Evolutionary conservation across 2,113 vertebrate genomes (phyloP).

Genomic region (Isichthys henryi): DNA sequence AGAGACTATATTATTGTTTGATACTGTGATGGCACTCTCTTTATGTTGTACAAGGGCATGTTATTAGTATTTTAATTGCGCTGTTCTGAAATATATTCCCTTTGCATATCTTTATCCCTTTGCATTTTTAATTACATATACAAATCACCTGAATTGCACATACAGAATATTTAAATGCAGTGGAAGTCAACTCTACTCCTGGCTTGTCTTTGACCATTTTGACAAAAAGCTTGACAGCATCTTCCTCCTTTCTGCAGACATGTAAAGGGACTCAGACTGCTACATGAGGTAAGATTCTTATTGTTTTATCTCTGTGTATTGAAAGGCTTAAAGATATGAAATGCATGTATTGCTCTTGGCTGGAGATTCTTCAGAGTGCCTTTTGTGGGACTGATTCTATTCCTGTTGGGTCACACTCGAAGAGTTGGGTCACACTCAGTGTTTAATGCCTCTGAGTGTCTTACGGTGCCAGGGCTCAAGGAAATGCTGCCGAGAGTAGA

Average conservation of each 20-base stretch:
- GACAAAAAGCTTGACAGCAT: background rate
- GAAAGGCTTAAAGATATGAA: background rate
- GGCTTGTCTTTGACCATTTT: background rate
- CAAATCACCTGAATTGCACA: background rate
- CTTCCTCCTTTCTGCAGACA: conserved; percentile 66
- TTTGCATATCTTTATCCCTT: background rate
- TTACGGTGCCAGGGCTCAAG: background rate
- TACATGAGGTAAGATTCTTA: conserved; percentile 67
- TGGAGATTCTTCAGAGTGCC: background rate
- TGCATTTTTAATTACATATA: background rate
- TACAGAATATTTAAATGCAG: background rate
- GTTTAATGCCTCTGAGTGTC: background rate
- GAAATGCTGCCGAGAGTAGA: background rate
- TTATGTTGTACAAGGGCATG: background rate
- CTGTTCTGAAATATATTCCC: background rate
- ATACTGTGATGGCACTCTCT: background rate
- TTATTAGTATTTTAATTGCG: background rate
- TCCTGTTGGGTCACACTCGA: background rate
- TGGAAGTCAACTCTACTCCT: background rate
- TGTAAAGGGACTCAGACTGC: conserved; percentile 71
- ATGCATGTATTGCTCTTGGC: background rate
- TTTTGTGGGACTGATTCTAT: background rate
- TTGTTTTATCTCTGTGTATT: background rate
- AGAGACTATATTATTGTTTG: background rate
- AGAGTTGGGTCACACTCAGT: background rate